Evolutionary conservation across 1,140 invertebrate genomes (phyloP).

Genomic region (Xylocopa sonorina): DNA sequence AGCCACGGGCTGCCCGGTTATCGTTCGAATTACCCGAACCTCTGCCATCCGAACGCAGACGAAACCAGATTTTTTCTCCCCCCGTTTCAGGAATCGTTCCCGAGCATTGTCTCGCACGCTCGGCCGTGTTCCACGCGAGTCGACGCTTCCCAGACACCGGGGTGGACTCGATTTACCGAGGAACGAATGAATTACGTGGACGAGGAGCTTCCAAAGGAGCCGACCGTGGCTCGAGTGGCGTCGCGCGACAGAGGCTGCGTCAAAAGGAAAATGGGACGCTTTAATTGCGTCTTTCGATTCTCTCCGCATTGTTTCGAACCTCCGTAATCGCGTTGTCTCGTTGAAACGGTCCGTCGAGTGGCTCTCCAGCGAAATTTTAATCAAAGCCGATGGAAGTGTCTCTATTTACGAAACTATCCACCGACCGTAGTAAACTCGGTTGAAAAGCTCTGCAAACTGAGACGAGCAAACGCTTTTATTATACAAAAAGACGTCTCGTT

Average conservation of each 20-base stretch:
- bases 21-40: conserved; percentile 29
- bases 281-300: conserved; percentile 24
- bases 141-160: no score
- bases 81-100: not conserved
- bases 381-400: not conserved
- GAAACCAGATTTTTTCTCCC: conserved; percentile 15
- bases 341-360: no score
- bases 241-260: not conserved
- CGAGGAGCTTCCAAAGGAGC: conserved; percentile 4
- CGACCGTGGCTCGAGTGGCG: not conserved
- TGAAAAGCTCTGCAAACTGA: not conserved
- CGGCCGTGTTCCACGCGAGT: not conserved
- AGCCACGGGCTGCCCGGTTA: conserved; percentile 19
- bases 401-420: not conserved
- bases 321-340: not conserved
- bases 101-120: not conserved
- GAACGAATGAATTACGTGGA: not conserved
- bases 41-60: not conserved
- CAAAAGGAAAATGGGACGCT: conserved; percentile 7
- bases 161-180: conserved; percentile 28
- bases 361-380: not conserved
- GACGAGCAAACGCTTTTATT: not conserved
- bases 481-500: no score
- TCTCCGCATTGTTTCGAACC: conserved; percentile 8
- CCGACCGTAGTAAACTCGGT: not conserved